phyloP scores from a whole-genome alignment of 2,797 vertebrate species.

The Nyctibius grandis region DNA sequence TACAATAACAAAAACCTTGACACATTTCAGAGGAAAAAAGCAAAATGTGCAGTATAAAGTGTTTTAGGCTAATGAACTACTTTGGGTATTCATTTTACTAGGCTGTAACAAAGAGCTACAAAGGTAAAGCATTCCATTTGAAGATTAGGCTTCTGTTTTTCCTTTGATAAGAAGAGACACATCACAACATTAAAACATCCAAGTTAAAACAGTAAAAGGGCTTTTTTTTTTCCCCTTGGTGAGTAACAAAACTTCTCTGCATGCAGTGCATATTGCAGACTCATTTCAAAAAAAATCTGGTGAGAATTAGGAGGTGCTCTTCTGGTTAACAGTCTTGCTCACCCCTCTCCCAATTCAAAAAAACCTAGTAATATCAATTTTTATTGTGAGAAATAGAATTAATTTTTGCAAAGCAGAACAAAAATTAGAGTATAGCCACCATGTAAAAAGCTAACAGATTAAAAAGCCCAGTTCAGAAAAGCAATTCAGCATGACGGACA shows the following conservation, averaged over 20 bases:
- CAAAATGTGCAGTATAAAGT: background rate
- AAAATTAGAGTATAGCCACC: background rate
- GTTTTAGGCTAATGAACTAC: background rate
- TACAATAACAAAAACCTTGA: background rate
- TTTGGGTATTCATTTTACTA: background rate
- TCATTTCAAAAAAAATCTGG: background rate
- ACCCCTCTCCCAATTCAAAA: background rate
- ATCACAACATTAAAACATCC: background rate
- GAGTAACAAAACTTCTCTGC: background rate
- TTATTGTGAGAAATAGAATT: background rate
- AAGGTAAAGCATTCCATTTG: background rate
- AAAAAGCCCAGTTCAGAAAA: background rate
- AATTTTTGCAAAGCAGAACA: background rate
- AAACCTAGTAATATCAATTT: background rate
- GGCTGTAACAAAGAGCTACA: background rate
- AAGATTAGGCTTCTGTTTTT: background rate
- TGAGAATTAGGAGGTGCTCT: background rate
- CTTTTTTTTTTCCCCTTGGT: background rate
- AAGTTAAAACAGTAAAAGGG: background rate
- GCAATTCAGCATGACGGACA: background rate
- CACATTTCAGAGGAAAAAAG: background rate
- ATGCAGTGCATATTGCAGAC: rapidly evolving
- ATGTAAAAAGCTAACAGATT: background rate
- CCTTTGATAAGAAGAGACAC: background rate
- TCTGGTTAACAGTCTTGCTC: background rate